Evolutionary conservation across 2,113 vertebrate genomes (phyloP).

Genomic region (Morone saxatilis): DNA sequence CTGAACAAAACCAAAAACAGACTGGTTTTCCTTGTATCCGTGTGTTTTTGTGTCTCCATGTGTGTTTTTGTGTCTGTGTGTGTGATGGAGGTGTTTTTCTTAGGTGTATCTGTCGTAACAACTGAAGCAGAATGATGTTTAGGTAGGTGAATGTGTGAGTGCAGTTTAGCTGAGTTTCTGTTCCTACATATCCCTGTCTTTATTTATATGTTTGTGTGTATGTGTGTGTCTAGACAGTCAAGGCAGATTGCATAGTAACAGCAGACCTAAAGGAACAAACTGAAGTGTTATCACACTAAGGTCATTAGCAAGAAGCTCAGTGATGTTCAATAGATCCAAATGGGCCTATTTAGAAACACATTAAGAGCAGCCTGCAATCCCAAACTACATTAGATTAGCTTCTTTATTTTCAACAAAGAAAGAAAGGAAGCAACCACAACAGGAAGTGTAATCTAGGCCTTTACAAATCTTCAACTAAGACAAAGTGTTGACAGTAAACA

Average conservation of each 20-base stretch:
- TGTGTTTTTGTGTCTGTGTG: slow-evolving; percentile 1
- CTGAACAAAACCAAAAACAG: slow-evolving; percentile 34
- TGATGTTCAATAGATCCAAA: slow-evolving; percentile 67
- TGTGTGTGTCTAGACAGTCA: slow-evolving; percentile 34
- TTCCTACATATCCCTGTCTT: slow-evolving; percentile 10
- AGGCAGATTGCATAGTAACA: slow-evolving; percentile 19
- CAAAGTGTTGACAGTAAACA: slow-evolving; percentile 16
- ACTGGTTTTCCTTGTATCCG: slow-evolving; percentile 12
- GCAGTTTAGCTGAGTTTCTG: neutral
- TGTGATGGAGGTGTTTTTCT: slow-evolving; percentile 17
- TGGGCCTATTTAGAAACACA: slow-evolving; percentile 67
- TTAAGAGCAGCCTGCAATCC: slow-evolving; percentile 63
- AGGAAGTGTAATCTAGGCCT: neutral
- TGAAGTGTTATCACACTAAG: slow-evolving; percentile 57
- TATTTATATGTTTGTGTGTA: slow-evolving; percentile 31
- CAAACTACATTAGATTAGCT: slow-evolving; percentile 51
- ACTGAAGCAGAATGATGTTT: slow-evolving; percentile 45
- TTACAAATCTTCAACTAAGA: slow-evolving; percentile 11
- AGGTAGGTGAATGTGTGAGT: slow-evolving; percentile 9
- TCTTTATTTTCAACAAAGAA: slow-evolving; percentile 47
- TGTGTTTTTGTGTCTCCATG: neutral
- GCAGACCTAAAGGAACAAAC: slow-evolving; percentile 59
- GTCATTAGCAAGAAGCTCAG: slow-evolving; percentile 69
- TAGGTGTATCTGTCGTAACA: slow-evolving; percentile 23
- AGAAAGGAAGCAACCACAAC: neutral